phyloP scores from a whole-genome alignment of 2,797 vertebrate species.

The Poecilia wingei region DNA sequence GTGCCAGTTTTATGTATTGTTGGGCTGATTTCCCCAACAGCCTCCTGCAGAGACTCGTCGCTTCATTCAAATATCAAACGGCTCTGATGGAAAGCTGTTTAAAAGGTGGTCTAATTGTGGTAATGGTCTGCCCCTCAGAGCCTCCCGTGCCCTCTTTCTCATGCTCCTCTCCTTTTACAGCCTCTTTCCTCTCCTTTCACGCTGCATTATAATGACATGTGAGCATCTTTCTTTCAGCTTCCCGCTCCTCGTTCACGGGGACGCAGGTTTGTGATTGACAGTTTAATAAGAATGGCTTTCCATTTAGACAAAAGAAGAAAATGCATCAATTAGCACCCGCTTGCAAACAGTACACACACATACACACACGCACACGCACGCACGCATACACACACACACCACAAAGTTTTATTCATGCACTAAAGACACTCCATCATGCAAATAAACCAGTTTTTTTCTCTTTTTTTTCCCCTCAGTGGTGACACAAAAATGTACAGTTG shows the following conservation, averaged over 20 bases:
- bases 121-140: slow-evolving; percentile 64
- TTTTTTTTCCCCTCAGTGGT: not conserved
- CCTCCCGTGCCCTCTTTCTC: slow-evolving; percentile 45
- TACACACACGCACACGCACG: not conserved
- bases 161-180: slow-evolving; percentile 43
- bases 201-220: slow-evolving; percentile 66
- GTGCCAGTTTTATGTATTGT: slow-evolving; percentile 58
- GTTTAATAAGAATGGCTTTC: slow-evolving; percentile 77
- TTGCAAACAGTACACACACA: slow-evolving; percentile 60
- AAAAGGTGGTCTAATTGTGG: slow-evolving; percentile 75
- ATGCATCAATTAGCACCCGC: slow-evolving; percentile 78
- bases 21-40: slow-evolving; percentile 68
- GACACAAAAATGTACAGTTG: not conserved
- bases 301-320: slow-evolving; percentile 78
- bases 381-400: not conserved
- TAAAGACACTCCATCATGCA: not conserved
- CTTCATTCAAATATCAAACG: slow-evolving; percentile 79
- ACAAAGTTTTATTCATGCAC: slow-evolving; percentile 14
- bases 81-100: slow-evolving; percentile 66
- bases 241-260: slow-evolving; percentile 32
- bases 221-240: slow-evolving; percentile 51
- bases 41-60: slow-evolving; percentile 62
- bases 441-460: not conserved
- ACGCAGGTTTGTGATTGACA: slow-evolving; percentile 67
- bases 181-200: slow-evolving; percentile 56